phyloP scores from a whole-genome alignment of 1,140 invertebrate genomes.

The Bilobella aurantiaca region DNA sequence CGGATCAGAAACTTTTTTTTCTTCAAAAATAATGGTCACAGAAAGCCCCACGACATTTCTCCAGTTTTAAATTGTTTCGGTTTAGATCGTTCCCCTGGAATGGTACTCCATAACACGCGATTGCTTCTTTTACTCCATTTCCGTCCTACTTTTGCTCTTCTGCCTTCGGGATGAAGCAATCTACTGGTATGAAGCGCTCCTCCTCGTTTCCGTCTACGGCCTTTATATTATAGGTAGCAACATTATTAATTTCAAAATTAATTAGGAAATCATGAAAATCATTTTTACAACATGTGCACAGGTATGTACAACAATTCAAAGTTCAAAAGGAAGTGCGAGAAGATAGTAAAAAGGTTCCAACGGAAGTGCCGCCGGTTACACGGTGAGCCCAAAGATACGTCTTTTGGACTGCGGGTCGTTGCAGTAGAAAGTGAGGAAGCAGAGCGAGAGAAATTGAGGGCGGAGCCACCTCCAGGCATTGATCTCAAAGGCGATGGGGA shows the following conservation, averaged over 20 bases:
- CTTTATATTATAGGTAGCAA: constrained; percentile 37
- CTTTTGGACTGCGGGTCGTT: not conserved
- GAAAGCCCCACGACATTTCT: too few relatives aligned
- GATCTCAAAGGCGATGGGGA: constrained; percentile 14
- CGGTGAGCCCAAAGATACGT: constrained; percentile 5
- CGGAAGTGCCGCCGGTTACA: not conserved
- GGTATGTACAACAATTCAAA: constrained; percentile 34
- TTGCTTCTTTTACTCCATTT: constrained; percentile 74
- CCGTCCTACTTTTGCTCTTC: constrained; percentile 74
- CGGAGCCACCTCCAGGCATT: constrained; percentile 16
- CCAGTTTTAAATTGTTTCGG: not conserved
- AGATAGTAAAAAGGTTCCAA: constrained; percentile 10
- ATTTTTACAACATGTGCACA: not conserved
- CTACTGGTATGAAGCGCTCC: constrained; percentile 61
- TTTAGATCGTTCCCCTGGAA: constrained; percentile 76
- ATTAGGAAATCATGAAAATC: not conserved
- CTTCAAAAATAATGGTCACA: not conserved
- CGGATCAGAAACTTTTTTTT: not conserved
- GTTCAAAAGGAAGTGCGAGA: constrained; percentile 25
- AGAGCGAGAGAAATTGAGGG: constrained; percentile 4
- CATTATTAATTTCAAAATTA: not conserved
- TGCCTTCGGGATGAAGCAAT: constrained; percentile 73
- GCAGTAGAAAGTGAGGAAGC: constrained; percentile 6
- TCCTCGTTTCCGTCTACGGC: constrained; percentile 51
- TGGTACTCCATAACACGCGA: constrained; percentile 89